Percentiles rank a stretch among this genome's conserved stretches.
Conservation (phyloP, 2,888 invertebrate genomes). For the Automeris io region DNA sequence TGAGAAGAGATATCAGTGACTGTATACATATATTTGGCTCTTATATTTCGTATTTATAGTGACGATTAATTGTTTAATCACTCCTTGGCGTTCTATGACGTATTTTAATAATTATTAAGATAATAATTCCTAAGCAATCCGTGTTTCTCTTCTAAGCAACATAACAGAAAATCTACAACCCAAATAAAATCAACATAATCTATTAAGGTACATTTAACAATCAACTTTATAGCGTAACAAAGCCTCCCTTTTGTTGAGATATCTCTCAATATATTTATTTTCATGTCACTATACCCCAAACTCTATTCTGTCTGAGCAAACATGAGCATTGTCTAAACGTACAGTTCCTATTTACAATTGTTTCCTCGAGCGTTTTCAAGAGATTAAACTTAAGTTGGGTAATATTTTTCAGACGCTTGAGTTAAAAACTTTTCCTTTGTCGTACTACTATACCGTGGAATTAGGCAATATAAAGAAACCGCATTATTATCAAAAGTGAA, state of each 20-base stretch:
- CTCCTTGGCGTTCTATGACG: background rate
- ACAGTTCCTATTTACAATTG: conserved; percentile 58
- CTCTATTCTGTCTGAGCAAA: conserved; percentile 18
- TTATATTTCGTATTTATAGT: background rate
- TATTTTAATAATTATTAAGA: background rate
- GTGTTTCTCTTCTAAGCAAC: too few relatives aligned
- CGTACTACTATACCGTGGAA: too few relatives aligned
- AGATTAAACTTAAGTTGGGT: conserved; percentile 69
- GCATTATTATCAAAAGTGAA: too few relatives aligned
- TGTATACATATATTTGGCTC: conserved; percentile 9
- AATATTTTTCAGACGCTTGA: conserved; percentile 65
- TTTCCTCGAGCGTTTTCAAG: conserved; percentile 55
- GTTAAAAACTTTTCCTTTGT: conserved; percentile 56
- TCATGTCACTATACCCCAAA: conserved; percentile 9
- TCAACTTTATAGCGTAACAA: background rate
- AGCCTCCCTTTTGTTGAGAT: background rate
- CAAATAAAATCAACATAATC: background rate
- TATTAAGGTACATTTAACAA: background rate
- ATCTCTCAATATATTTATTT: conserved; percentile 11
- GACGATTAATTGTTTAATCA: background rate
- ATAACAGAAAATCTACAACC: too few relatives aligned
- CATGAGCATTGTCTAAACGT: conserved; percentile 32
- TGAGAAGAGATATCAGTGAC: conserved; percentile 7
- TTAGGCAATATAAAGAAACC: too few relatives aligned
- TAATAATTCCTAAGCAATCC: too few relatives aligned